phyloP scores from a whole-genome alignment of 2,797 vertebrate genomes.

The Coccyzus lansbergi region DNA sequence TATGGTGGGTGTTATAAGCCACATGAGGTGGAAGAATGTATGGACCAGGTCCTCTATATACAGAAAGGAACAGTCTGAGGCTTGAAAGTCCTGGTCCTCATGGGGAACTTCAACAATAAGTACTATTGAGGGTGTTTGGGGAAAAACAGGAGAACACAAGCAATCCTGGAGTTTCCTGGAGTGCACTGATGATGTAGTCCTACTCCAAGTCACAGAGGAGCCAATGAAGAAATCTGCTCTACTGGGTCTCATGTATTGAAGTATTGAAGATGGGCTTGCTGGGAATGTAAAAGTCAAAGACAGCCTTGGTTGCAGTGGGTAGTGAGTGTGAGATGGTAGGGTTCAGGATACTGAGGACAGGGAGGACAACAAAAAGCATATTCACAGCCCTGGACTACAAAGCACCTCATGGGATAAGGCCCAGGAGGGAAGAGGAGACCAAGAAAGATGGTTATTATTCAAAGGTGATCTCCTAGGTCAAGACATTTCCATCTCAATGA shows the following conservation, averaged over 20 bases:
- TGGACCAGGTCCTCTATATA: background rate
- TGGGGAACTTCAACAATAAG: background rate
- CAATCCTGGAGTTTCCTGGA: background rate
- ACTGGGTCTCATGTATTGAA: background rate
- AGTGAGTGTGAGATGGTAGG: background rate
- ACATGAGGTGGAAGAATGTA: background rate
- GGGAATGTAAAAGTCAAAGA: background rate
- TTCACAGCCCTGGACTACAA: background rate
- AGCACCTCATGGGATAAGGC: background rate
- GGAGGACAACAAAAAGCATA: background rate
- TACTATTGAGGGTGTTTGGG: background rate
- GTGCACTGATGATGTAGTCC: background rate
- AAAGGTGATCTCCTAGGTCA: background rate
- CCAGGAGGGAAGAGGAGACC: background rate
- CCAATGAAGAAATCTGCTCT: background rate
- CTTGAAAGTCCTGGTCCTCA: background rate
- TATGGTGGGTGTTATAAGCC: background rate
- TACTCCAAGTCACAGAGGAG: background rate
- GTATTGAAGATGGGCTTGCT: background rate
- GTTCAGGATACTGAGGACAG: background rate
- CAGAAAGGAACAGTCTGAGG: background rate
- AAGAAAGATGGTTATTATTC: background rate
- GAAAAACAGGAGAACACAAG: background rate
- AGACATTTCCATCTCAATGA: background rate
- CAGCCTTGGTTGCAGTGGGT: background rate